Evolutionary conservation across 2,888 invertebrate species (phyloP).

Genomic region (Polietes domitor): DNA sequence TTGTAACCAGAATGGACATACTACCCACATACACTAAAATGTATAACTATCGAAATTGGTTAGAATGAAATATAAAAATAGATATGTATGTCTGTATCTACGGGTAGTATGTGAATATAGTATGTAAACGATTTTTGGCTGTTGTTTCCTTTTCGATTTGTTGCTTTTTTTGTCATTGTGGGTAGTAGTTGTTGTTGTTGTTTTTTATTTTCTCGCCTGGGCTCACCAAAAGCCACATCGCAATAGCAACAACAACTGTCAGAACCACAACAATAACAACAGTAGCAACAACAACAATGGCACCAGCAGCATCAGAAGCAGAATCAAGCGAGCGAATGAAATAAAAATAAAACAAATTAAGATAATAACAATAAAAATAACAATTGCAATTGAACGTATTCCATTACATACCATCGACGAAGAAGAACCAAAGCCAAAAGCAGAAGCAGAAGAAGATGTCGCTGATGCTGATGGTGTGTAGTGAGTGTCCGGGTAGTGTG

Average conservation of each 20-base stretch:
- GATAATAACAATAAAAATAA: constrained; percentile 66
- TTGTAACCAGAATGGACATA: too few relatives aligned
- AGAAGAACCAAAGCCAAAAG: not conserved
- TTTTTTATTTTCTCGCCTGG: constrained; percentile 44
- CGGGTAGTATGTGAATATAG: not conserved
- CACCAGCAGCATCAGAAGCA: constrained; percentile 12
- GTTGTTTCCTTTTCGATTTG: constrained; percentile 1
- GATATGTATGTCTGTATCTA: constrained; percentile 17
- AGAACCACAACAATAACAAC: constrained; percentile 35
- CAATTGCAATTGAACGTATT: constrained; percentile 62
- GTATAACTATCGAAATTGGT: constrained; percentile 30
- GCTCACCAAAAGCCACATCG: constrained; percentile 59
- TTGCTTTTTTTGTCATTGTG: not conserved
- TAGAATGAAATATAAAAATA: constrained; percentile 3
- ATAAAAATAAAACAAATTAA: constrained; percentile 64
- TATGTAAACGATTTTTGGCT: constrained; percentile 42
- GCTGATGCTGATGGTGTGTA: not conserved
- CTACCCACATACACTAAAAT: not conserved
- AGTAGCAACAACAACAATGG: constrained; percentile 22
- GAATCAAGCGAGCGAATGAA: constrained; percentile 29
- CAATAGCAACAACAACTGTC: constrained; percentile 45
- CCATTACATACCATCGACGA: constrained; percentile 17
- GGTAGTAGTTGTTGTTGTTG: constrained; percentile 8
- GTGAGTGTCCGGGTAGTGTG: too few relatives aligned
- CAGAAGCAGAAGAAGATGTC: constrained; percentile 45